Percentiles rank a stretch among this genome's conserved stretches.
These are phyloP conservation scores for Venusia cambrica DNA, from an alignment of 2,888 invertebrate genomes.

Conservation along the genomic window DNA sequence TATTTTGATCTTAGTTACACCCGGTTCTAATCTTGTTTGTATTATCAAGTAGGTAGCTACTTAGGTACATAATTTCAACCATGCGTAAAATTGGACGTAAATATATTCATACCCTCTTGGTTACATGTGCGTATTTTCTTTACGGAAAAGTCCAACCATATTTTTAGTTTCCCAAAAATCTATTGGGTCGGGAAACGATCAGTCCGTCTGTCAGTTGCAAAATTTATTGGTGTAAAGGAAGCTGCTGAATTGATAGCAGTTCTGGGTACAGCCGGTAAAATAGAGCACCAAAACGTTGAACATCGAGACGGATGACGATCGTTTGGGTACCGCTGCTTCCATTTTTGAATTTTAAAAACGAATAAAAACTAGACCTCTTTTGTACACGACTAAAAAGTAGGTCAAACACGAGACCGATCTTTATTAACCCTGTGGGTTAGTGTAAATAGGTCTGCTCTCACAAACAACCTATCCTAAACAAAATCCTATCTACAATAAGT, in stretches of 20 bases:
- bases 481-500: too few species aligned
- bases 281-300: slow-evolving; percentile 11
- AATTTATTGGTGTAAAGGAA: slow-evolving; percentile 27
- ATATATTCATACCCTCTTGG: slow-evolving; percentile 20
- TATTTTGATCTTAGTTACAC: too few species aligned
- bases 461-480: too few species aligned
- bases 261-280: slow-evolving; percentile 16
- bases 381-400: too few species aligned
- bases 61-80: slow-evolving; percentile 7
- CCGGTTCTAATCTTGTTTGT: too few species aligned
- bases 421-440: too few species aligned
- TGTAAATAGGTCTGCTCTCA: too few species aligned
- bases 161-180: slow-evolving; percentile 28
- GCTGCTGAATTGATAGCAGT: slow-evolving; percentile 26
- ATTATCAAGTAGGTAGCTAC: slow-evolving; percentile 10
- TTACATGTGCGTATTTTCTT: slow-evolving; percentile 17
- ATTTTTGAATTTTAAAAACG: too few species aligned
- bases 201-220: slow-evolving; percentile 22
- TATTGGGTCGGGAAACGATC: slow-evolving; percentile 28
- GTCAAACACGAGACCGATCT: too few species aligned
- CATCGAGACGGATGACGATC: slow-evolving; percentile 6
- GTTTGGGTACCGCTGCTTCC: too few species aligned
- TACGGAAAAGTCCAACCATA: slow-evolving; percentile 16
- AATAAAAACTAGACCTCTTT: too few species aligned
- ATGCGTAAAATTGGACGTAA: slow-evolving; percentile 18